Evolutionary conservation across 1,140 invertebrate genomes (phyloP).

Genomic region (Holcopasites calliopsidis): DNA sequence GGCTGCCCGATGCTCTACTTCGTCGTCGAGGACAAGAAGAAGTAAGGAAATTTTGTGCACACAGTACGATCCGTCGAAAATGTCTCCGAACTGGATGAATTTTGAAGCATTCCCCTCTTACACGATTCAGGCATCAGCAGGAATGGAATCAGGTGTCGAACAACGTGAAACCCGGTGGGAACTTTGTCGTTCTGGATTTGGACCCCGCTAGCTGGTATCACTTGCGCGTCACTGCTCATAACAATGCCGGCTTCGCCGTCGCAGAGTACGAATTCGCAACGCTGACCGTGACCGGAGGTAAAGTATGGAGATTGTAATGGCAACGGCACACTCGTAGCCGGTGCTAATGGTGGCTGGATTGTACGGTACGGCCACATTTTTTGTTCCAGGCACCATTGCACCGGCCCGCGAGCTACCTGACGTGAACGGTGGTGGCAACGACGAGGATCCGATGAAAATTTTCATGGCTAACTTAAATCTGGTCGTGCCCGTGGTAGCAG

Average conservation of each 20-base stretch:
- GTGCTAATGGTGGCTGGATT: slow-evolving; percentile 77
- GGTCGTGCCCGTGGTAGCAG: slow-evolving; percentile 95
- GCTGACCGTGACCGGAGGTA: slow-evolving; percentile 95
- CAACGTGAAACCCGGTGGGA: slow-evolving; percentile 93
- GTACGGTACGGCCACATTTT: slow-evolving; percentile 66
- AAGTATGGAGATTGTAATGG: slow-evolving; percentile 57
- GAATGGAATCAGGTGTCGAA: slow-evolving; percentile 97
- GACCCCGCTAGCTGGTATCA: slow-evolving; percentile 96
- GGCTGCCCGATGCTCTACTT: slow-evolving; percentile 98
- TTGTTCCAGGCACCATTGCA: slow-evolving; percentile 95
- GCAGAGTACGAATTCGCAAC: slow-evolving; percentile 97
- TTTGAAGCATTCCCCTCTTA: not conserved
- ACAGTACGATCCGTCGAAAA: not conserved
- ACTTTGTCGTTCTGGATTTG: slow-evolving; percentile 94
- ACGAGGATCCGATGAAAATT: slow-evolving; percentile 90
- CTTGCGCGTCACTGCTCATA: slow-evolving; percentile 94
- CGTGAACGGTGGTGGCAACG: slow-evolving; percentile 80
- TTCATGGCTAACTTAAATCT: slow-evolving; percentile 94
- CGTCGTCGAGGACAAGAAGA: slow-evolving; percentile 96
- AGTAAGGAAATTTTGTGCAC: slow-evolving; percentile 83
- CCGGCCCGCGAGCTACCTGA: slow-evolving; percentile 92
- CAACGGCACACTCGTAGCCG: slow-evolving; percentile 68
- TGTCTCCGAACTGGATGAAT: not conserved
- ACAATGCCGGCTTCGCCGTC: slow-evolving; percentile 96
- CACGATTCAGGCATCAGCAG: slow-evolving; percentile 82